phyloP scores from a whole-genome alignment of 1,140 invertebrate genomes.

The Calliphora vicina region DNA sequence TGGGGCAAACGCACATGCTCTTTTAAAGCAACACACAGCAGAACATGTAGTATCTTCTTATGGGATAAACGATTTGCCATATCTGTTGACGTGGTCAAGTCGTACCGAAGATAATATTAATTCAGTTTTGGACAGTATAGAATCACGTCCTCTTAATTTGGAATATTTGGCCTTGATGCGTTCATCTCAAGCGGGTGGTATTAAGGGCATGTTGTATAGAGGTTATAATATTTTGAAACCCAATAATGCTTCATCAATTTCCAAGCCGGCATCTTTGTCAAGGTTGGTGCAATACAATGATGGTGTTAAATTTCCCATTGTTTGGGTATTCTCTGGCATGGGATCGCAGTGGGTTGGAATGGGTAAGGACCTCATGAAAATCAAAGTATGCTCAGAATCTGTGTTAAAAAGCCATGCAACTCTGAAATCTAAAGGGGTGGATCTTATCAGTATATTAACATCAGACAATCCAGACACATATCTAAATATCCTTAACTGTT shows the following conservation, averaged over 20 bases:
- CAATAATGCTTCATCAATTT: slow-evolving; percentile 44
- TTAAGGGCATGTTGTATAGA: slow-evolving; percentile 67
- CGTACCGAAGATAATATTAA: slow-evolving; percentile 73
- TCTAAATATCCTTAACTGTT: slow-evolving; percentile 85
- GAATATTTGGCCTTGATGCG: slow-evolving; percentile 69
- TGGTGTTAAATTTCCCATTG: slow-evolving; percentile 74
- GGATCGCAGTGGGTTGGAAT: slow-evolving; percentile 89
- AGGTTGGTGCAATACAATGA: slow-evolving; percentile 69
- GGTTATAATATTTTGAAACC: slow-evolving; percentile 67
- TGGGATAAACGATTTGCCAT: slow-evolving; percentile 64
- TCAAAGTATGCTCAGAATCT: slow-evolving; percentile 76
- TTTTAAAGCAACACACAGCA: slow-evolving; percentile 70
- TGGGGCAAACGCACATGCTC: slow-evolving; percentile 77
- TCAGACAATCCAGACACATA: slow-evolving; percentile 76
- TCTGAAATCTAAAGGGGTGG: slow-evolving; percentile 73
- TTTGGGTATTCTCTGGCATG: slow-evolving; percentile 92
- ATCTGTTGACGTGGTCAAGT: slow-evolving; percentile 54
- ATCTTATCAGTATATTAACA: slow-evolving; percentile 82
- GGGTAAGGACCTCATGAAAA: slow-evolving; percentile 71
- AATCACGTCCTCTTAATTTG: slow-evolving; percentile 67
- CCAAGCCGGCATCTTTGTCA: slow-evolving; percentile 43
- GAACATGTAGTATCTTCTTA: no score
- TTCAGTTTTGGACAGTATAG: slow-evolving; percentile 72
- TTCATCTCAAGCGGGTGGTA: slow-evolving; percentile 66
- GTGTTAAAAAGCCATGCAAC: slow-evolving; percentile 77